Base-by-base conservation (phyloP, 1,140 invertebrate species). In the Laupala kohalensis region DNA sequence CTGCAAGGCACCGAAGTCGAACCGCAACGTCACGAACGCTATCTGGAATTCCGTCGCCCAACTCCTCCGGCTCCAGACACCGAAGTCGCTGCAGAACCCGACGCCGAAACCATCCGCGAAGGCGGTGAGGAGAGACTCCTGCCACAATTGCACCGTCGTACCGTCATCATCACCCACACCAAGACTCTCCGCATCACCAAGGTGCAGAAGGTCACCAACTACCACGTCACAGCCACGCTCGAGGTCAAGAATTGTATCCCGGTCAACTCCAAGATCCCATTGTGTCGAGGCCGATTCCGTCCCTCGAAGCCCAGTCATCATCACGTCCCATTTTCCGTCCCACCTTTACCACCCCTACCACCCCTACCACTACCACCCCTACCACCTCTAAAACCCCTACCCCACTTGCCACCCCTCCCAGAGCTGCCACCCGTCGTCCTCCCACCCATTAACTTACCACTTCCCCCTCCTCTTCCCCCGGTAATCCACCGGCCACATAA, bases 141-240 rank as follows among this genome's bases (percentile, higher is more conserved):
- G 19, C 69, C 24, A 6, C 69, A 24, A 4, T 13, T 70, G n/a
- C 24, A 70, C 24, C 37, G 24, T 9, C 5, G 6, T 4, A 37
- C 70, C 9, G 26, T 26, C 15, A 65, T 26, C 3, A 19, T 64
- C 30, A 29, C 28, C 5, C 28, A 23, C 24, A 69, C 67, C 25
- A 74, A 76, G 66, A 80, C 78, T 28, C 24, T 80, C 9, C 75
- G 73, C 69, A 75, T 80, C 4, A 80, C 79, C 25, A 78, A 75
- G 70, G 77, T 80, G 24, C 74, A 78, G 69, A 76, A 77, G 53
- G 74, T 78, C 12, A 72, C 75, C 19, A 76, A 79, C 71, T 72
- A 76, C 27, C 65, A 71, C 24, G 77, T 79, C 0, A 80, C 79
- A 5, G 79, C 79, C 0, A 79, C 78, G 5, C 67, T 80, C n/a